Evolutionary conservation across 2,113 vertebrate species (phyloP).

Genomic region (Prunella himalayana): DNA sequence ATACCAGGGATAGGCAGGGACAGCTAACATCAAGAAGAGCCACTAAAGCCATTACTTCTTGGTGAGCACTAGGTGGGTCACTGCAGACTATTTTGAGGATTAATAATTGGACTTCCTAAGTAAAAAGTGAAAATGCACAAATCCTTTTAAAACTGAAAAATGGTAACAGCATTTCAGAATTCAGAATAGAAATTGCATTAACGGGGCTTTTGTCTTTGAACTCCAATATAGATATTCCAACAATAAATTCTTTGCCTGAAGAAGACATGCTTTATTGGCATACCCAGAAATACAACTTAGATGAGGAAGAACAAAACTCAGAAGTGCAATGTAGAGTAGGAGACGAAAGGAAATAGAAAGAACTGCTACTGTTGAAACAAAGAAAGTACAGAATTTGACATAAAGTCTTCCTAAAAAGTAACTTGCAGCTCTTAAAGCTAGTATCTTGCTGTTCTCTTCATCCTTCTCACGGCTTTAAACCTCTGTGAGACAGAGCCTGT

Average conservation of each 20-base stretch:
- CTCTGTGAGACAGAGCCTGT: background rate
- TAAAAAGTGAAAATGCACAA: background rate
- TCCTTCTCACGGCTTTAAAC: background rate
- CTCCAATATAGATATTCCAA: background rate
- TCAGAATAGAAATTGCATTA: background rate
- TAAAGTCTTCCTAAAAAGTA: background rate
- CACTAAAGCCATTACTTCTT: background rate
- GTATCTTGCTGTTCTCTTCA: background rate
- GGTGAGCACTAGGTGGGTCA: background rate
- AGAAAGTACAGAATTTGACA: background rate
- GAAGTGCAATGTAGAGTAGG: background rate
- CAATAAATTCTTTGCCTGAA: background rate
- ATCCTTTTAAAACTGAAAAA: background rate
- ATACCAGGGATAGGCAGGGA: background rate
- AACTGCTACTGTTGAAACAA: background rate
- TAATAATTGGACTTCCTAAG: background rate
- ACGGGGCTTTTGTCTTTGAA: background rate
- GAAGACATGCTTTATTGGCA: background rate
- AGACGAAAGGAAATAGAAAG: background rate
- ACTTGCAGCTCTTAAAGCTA: background rate
- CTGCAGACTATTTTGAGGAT: background rate
- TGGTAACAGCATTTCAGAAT: background rate
- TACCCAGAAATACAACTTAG: background rate
- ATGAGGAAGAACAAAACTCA: background rate
- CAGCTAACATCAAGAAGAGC: background rate